Conservation (phyloP, 2,113 vertebrate species). For the Tor tambroides region DNA sequence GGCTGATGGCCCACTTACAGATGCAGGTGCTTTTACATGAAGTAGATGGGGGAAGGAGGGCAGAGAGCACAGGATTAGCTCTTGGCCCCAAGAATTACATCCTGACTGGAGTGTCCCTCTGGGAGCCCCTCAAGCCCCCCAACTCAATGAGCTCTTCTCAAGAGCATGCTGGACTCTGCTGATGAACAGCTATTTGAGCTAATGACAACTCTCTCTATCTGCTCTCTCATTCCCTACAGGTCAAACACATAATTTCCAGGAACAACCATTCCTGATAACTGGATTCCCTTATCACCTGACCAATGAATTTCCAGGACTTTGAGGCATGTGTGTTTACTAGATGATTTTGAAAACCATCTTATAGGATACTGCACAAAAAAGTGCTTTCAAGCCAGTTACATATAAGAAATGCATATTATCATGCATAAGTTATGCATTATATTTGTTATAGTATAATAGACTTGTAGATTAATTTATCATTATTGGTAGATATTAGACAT, state of each 20-base stretch:
- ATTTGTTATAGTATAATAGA: background rate
- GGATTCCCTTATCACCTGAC: background rate
- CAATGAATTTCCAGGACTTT: background rate
- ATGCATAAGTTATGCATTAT: background rate
- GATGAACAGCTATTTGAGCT: conserved; percentile 7
- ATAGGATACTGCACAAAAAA: background rate
- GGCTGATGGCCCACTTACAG: conserved; percentile 17
- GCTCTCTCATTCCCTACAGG: background rate
- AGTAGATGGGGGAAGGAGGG: background rate
- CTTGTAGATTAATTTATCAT: background rate
- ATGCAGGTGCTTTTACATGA: conserved; percentile 28
- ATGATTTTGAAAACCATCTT: background rate
- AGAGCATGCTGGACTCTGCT: background rate
- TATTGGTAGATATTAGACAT: background rate
- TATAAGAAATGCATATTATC: background rate
- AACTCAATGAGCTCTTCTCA: background rate
- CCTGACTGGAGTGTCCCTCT: conserved; percentile 19
- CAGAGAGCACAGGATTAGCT: conserved; percentile 23
- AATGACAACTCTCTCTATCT: conserved; percentile 34
- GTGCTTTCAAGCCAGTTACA: background rate
- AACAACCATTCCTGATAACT: background rate
- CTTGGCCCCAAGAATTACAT: conserved; percentile 26
- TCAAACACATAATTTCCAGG: background rate
- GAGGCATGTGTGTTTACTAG: background rate
- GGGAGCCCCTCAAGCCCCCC: background rate